Percentiles rank a stretch among this genome's conserved stretches.
These are phyloP conservation scores for Chionomys nivalis DNA, from an alignment of 2,113 vertebrate genomes.

Conservation along the genomic window DNA sequence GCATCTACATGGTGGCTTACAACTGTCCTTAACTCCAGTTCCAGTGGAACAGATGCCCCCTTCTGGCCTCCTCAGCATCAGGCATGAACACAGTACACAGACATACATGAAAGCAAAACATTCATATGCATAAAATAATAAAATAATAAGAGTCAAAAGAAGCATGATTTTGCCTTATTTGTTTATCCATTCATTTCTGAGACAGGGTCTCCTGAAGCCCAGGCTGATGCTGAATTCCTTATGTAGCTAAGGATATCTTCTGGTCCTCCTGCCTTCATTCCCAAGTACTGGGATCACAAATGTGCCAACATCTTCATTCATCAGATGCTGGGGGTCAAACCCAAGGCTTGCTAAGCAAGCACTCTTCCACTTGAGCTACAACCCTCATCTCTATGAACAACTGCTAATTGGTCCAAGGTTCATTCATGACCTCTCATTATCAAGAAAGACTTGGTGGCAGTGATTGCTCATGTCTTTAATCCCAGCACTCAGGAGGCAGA, in stretches of 20 bases:
- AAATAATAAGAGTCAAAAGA: background rate
- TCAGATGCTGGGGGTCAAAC: background rate
- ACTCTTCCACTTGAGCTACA: background rate
- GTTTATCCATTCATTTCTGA: background rate
- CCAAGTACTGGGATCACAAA: background rate
- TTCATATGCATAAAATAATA: background rate
- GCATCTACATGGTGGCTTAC: background rate
- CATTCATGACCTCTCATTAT: background rate
- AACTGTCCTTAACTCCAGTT: background rate
- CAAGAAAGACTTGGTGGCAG: background rate
- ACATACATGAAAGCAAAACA: background rate
- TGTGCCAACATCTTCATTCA: background rate
- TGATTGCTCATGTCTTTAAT: too few relatives aligned
- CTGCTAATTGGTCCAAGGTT: background rate
- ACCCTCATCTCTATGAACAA: background rate
- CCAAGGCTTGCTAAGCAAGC: background rate
- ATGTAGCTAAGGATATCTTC: background rate
- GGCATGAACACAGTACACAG: background rate
- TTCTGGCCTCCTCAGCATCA: background rate
- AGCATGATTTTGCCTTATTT: background rate
- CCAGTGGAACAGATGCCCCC: too few relatives aligned
- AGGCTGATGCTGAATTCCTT: background rate
- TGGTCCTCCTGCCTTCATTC: background rate
- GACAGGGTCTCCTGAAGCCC: background rate
- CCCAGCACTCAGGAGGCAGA: too few relatives aligned